Conservation (phyloP, 2,797 vertebrate species). For the Martes flavigula region DNA sequence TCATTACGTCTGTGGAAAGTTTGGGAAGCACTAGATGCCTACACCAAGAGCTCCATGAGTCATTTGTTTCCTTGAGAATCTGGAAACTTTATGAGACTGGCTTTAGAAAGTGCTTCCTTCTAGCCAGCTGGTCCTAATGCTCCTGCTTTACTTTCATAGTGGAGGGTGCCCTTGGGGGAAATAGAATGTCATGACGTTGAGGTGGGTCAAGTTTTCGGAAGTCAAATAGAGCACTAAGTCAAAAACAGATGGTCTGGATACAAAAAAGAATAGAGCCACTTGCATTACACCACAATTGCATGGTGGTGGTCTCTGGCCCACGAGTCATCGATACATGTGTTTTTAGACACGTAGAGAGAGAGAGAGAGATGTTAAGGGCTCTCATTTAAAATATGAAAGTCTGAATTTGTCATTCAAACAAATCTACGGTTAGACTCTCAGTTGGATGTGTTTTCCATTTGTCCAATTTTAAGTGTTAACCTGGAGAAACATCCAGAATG, state of each 20-base stretch:
- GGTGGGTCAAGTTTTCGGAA: slow-evolving; percentile 55
- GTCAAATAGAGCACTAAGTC: slow-evolving; percentile 29
- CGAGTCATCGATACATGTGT: slow-evolving; percentile 31
- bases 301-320: slow-evolving; percentile 29
- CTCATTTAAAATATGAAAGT: slow-evolving; percentile 37
- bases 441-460: slow-evolving; percentile 62
- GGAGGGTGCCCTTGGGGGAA: slow-evolving; percentile 35
- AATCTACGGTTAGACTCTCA: not conserved
- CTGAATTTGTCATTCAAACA: slow-evolving; percentile 43
- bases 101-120: slow-evolving; percentile 46
- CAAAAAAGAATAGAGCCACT: not conserved
- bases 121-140: slow-evolving; percentile 26
- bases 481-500: not conserved
- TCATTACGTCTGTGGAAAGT: slow-evolving; percentile 45
- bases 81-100: slow-evolving; percentile 32
- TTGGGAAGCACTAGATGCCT: slow-evolving; percentile 26
- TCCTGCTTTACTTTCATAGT: slow-evolving; percentile 35
- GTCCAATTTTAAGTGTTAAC: slow-evolving; percentile 38
- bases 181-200: slow-evolving; percentile 51
- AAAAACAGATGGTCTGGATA: slow-evolving; percentile 66
- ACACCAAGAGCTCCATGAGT: slow-evolving; percentile 28
- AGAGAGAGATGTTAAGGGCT: not conserved
- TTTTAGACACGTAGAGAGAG: not conserved
- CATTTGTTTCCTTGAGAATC: slow-evolving; percentile 48
- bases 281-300: slow-evolving; percentile 5